Evolutionary conservation across 2,888 invertebrate species (phyloP).

Genomic region (Dynastes hyllus): DNA sequence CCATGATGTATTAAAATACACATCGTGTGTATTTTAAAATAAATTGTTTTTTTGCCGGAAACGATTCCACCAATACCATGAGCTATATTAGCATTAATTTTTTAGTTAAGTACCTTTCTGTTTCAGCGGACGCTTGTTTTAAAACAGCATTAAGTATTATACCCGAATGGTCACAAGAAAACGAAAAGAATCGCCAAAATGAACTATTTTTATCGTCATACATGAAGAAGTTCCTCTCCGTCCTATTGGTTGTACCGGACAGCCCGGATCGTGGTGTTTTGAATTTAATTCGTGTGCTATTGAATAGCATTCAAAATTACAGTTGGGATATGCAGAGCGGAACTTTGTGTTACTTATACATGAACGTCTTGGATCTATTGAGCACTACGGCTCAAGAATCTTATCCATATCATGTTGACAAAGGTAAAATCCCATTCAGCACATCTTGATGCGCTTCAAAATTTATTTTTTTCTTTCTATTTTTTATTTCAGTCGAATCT

Average conservation of each 20-base stretch:
- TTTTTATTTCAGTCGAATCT: conserved; percentile 82
- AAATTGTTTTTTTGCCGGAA: too few relatives aligned
- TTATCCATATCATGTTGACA: conserved; percentile 90
- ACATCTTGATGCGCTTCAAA: neutral
- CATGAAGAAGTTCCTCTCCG: conserved; percentile 86
- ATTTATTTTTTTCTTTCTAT: neutral
- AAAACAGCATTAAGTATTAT: conserved; percentile 90
- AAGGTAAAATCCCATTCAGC: conserved; percentile 73
- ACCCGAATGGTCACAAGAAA: conserved; percentile 82
- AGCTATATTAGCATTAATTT: too few relatives aligned
- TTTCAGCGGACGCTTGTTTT: conserved; percentile 92
- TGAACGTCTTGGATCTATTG: conserved; percentile 85
- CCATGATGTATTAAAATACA: too few relatives aligned
- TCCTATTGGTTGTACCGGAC: conserved; percentile 89
- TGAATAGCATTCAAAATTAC: conserved; percentile 86
- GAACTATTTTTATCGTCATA: conserved; percentile 82
- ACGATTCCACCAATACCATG: too few relatives aligned
- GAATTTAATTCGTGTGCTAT: conserved; percentile 84
- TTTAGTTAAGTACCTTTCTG: neutral
- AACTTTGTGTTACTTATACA: conserved; percentile 80
- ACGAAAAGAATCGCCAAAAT: conserved; percentile 81
- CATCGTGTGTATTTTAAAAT: too few relatives aligned
- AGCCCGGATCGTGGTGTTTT: conserved; percentile 91
- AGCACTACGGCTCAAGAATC: conserved; percentile 86
- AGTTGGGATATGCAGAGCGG: conserved; percentile 81